phyloP scores from a whole-genome alignment of 2,797 vertebrate genomes.

The Enteromius argenteus region DNA sequence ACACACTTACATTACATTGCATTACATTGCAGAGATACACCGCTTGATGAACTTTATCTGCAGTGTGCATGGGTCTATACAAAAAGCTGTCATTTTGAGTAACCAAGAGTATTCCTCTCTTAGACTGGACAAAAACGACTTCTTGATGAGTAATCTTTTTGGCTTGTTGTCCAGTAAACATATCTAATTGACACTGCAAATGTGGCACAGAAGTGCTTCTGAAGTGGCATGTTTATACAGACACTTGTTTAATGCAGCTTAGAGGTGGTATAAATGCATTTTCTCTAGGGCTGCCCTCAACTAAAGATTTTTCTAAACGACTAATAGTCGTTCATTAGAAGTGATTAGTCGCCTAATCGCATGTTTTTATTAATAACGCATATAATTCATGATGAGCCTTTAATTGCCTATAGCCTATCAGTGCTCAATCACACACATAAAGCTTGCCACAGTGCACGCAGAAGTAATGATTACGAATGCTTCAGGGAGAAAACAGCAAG shows the following conservation, averaged over 20 bases:
- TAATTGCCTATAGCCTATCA: neutral
- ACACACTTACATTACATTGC: slow-evolving; percentile 3
- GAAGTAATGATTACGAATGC: neutral
- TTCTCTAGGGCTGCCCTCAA: neutral
- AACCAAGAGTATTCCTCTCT: neutral
- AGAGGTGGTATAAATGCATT: neutral
- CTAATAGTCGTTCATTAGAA: neutral
- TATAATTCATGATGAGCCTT: neutral
- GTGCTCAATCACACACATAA: neutral
- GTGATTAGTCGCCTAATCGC: neutral
- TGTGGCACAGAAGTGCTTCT: neutral
- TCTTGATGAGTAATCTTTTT: neutral
- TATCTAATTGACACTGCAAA: neutral
- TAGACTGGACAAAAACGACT: neutral
- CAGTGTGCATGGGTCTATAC: neutral
- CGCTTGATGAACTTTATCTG: slow-evolving; percentile 28
- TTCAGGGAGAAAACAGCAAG: neutral
- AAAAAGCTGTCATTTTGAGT: neutral
- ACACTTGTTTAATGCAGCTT: neutral
- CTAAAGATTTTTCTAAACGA: neutral
- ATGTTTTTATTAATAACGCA: neutral
- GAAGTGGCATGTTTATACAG: neutral
- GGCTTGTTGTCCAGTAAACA: neutral
- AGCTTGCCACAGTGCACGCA: neutral
- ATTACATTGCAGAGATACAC: slow-evolving; percentile 24